phyloP scores from a whole-genome alignment of 2,888 invertebrate species.

The Allolobophora icterica region DNA sequence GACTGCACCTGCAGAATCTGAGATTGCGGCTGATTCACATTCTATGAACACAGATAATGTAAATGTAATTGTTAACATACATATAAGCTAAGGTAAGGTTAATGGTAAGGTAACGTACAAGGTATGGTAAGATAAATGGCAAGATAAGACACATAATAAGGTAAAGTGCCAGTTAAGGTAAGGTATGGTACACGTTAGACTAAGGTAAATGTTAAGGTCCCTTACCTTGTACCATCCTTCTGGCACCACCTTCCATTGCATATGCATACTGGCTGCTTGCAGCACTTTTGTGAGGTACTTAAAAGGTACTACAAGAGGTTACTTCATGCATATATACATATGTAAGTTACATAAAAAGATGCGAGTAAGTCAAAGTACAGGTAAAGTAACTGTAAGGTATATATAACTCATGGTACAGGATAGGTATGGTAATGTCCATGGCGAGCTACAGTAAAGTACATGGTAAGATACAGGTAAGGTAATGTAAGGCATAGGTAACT shows the following conservation, averaged over 20 bases:
- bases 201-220: neutral
- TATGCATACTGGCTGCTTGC: too few species aligned
- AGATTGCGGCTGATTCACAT: constrained; percentile 51
- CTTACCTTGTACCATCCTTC: too few species aligned
- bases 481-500: neutral
- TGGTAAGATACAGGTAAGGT: neutral
- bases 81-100: neutral
- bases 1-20: constrained; percentile 57
- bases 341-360: too few species aligned
- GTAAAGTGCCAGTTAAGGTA: neutral
- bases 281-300: too few species aligned
- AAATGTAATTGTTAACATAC: neutral
- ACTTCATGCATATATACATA: too few species aligned
- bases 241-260: too few species aligned
- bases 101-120: neutral
- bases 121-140: neutral
- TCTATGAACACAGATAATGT: neutral
- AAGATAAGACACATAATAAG: neutral
- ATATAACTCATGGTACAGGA: too few species aligned
- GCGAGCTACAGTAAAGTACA: too few species aligned
- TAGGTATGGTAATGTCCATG: too few species aligned
- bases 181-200: neutral
- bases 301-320: too few species aligned
- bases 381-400: too few species aligned
- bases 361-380: too few species aligned